Conservation (phyloP, 2,113 vertebrate species). For the Gavialis gangeticus region DNA sequence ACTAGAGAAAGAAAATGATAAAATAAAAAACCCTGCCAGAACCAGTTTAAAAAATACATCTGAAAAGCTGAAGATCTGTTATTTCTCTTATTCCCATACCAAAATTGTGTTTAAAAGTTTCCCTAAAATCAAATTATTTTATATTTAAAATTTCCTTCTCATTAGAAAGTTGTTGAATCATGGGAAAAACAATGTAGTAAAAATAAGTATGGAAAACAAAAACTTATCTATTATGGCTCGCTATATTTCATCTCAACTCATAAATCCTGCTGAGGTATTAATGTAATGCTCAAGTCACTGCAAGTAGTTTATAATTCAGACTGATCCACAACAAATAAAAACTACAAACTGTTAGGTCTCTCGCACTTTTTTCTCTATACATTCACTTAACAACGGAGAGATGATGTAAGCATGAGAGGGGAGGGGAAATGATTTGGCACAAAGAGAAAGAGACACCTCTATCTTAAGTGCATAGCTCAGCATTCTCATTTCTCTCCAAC, state of each 20-base stretch:
- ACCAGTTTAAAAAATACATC: no score
- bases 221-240: not conserved
- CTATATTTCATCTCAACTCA: not conserved
- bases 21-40: not conserved
- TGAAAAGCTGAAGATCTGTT: not conserved
- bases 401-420: not conserved
- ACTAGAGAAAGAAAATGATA: not conserved
- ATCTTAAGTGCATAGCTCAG: not conserved
- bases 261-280: not conserved
- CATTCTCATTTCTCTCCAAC: fast-evolving
- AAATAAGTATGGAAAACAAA: not conserved
- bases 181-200: not conserved
- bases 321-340: not conserved
- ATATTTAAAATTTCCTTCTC: not conserved
- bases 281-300: not conserved
- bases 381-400: not conserved
- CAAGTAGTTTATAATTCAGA: not conserved
- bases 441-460: not conserved
- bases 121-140: not conserved
- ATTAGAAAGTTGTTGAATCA: not conserved
- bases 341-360: not conserved
- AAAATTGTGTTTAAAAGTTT: not conserved
- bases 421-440: not conserved
- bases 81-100: not conserved
- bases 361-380: not conserved